Base-by-base conservation (phyloP, 2,113 vertebrate species). In the Python bivittatus region DNA sequence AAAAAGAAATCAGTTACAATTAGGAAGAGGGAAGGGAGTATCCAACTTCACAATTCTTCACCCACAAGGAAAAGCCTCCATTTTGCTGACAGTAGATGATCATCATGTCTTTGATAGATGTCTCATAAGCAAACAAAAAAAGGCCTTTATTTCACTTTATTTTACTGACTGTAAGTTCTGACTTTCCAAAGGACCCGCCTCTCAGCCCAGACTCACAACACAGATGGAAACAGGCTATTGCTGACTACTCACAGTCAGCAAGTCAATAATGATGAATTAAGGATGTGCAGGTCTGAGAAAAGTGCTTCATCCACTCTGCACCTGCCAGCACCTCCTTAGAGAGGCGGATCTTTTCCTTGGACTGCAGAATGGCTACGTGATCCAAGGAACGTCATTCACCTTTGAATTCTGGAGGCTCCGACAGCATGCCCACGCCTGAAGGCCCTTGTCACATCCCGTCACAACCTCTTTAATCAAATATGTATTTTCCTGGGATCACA, bases 141-240 rank as follows among this genome's bases (percentile, higher is more conserved):
- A 2, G n/a, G 64, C 64, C 29, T 15, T 68, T 72, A 33, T 72
- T 33, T 38, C 15, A 79, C 68, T 79, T 79, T 38, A 79, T 38
- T 20, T 38, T 79, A 79, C 8, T 87, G 54, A 90, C 79, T 0
- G 22, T 83, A 57, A 0, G 22, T 20, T 23, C 8, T 72, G 87
- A 42, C 89, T 85, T 58, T 91, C 38, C 54, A 15, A 94, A 90
- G n/a, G 2, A 53, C 64, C 79, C 11, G 10, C 15, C 42, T 1
- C 58, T 57, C 15, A 90, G 92, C 87, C 6, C 54, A 56, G 58
- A 92, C 0, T 86, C 86, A 58, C 48, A 29, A 4, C 6, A 25
- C 17, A 15, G 0, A 56, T 54, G 1, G 11, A 85, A 79, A 0
- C 1, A 68, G 60, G 10, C 60, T 3, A 23, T 10, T 3, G 13